phyloP scores from a whole-genome alignment of 2,797 vertebrate species.

The Acanthurus leucopareius region DNA sequence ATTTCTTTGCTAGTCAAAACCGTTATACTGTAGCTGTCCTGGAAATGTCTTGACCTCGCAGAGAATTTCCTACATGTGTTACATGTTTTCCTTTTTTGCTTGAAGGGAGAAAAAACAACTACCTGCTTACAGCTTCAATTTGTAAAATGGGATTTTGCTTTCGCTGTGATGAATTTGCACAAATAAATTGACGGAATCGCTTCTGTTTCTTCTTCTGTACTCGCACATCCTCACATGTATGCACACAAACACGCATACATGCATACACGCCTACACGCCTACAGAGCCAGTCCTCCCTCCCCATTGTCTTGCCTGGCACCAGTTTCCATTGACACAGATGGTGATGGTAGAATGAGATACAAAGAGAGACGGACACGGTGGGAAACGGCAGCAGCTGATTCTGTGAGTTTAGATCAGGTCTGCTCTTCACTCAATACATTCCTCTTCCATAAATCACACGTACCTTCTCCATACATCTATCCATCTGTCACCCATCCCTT shows the following conservation, averaged over 20 bases:
- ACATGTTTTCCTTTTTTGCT: neutral
- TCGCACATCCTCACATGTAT: constrained; percentile 26
- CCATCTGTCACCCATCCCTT: constrained; percentile 28
- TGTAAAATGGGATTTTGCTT: neutral
- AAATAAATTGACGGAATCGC: constrained; percentile 6
- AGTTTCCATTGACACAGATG: constrained; percentile 66
- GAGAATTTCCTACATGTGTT: neutral
- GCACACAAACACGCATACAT: constrained; percentile 33
- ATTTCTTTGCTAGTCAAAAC: neutral
- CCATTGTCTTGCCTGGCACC: constrained; percentile 65
- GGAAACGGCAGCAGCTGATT: constrained; percentile 33
- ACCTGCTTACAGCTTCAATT: neutral
- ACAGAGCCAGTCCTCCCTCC: constrained; percentile 36
- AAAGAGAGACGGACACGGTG: constrained; percentile 40
- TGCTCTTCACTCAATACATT: constrained; percentile 5
- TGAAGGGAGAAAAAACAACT: neutral
- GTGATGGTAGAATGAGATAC: constrained; percentile 45
- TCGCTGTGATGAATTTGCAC: constrained; percentile 3
- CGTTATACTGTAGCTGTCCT: neutral
- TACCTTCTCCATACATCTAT: constrained; percentile 32
- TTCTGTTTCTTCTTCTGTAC: constrained; percentile 9
- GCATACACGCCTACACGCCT: constrained; percentile 25
- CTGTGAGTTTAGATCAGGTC: constrained; percentile 34
- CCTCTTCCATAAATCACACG: constrained; percentile 34
- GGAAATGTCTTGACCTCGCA: neutral